Percentiles rank a stretch among this genome's conserved stretches.
Evolutionary conservation across 2,888 invertebrate genomes (phyloP).

Genomic region (Helicoverpa assulta): DNA sequence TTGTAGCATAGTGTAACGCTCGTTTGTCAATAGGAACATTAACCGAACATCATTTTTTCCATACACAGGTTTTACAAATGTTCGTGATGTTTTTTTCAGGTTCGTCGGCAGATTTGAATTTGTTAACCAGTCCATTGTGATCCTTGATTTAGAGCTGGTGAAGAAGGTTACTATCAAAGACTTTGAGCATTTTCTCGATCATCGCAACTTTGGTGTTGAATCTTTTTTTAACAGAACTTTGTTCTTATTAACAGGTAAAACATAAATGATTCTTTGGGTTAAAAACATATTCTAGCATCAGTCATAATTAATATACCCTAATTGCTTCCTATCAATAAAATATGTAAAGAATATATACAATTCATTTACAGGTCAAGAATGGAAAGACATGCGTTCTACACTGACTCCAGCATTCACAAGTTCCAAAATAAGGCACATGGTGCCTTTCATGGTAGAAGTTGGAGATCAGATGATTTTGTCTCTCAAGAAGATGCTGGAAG

Average conservation of each 20-base stretch:
- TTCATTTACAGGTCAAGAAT: conserved; percentile 64
- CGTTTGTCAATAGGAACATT: no score
- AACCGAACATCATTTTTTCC: no score
- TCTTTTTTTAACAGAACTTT: conserved; percentile 86
- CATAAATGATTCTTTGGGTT: no score
- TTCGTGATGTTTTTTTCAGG: conserved; percentile 34
- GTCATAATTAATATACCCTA: no score
- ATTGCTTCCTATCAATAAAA: no score
- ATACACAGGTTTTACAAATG: background rate
- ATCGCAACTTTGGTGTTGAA: conserved; percentile 76
- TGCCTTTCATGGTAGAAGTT: conserved; percentile 80
- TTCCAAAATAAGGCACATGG: conserved; percentile 83
- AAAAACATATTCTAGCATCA: no score
- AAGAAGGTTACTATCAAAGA: conserved; percentile 88
- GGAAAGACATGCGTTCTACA: conserved; percentile 80
- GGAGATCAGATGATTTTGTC: conserved; percentile 73
- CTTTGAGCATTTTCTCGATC: conserved; percentile 89
- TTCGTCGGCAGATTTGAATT: conserved; percentile 85
- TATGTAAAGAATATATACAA: no score
- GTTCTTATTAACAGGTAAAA: conserved; percentile 82
- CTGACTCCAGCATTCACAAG: conserved; percentile 86
- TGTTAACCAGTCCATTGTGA: conserved; percentile 73
- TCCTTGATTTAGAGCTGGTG: conserved; percentile 85
- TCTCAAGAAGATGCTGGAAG: conserved; percentile 65
- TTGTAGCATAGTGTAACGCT: no score